A percentile compares a stretch with the other conserved stretches of the same genome.
These are phyloP conservation scores for Salvelinus namaycush DNA, from an alignment of 2,113 vertebrate species.

Conservation along the genomic window DNA sequence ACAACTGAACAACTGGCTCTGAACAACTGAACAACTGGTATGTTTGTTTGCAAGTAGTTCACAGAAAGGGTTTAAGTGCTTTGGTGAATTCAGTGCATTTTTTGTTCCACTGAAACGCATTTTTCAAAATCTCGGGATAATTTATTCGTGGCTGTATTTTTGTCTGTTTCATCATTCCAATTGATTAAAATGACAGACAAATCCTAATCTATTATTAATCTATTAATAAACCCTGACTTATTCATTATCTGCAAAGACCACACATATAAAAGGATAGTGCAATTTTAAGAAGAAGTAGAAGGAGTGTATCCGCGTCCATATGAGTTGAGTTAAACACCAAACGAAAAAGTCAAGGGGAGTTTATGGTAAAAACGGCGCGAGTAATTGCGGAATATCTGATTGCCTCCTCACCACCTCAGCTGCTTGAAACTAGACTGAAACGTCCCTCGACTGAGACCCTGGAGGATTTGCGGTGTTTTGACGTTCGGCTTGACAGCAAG, in stretches of 20 bases:
- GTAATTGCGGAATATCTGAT: slow-evolving; percentile 37
- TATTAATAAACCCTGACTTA: slow-evolving; percentile 11
- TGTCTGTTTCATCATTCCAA: neutral
- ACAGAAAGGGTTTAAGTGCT: neutral
- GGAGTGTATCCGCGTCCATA: slow-evolving; percentile 16
- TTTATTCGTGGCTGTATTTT: neutral
- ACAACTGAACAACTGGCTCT: neutral
- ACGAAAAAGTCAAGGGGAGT: slow-evolving; percentile 19
- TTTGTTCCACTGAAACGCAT: no score
- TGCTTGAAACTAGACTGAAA: slow-evolving; percentile 28
- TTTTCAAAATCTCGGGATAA: no score
- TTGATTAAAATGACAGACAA: slow-evolving; percentile 5
- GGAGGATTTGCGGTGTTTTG: neutral
- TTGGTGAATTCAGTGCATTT: neutral
- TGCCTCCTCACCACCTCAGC: slow-evolving; percentile 33
- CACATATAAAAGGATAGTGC: neutral
- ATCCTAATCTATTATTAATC: slow-evolving; percentile 7
- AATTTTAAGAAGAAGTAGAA: no score
- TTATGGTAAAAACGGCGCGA: slow-evolving; percentile 5
- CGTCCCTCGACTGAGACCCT: slow-evolving; percentile 12
- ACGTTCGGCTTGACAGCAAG: slow-evolving; percentile 28
- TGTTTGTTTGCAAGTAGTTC: no score
- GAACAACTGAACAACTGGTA: neutral
- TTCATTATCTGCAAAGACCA: slow-evolving; percentile 22
- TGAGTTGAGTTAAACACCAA: slow-evolving; percentile 32